Evolutionary conservation across 2,797 vertebrate genomes (phyloP).

Genomic region (Chaenodraco wilsoni): DNA sequence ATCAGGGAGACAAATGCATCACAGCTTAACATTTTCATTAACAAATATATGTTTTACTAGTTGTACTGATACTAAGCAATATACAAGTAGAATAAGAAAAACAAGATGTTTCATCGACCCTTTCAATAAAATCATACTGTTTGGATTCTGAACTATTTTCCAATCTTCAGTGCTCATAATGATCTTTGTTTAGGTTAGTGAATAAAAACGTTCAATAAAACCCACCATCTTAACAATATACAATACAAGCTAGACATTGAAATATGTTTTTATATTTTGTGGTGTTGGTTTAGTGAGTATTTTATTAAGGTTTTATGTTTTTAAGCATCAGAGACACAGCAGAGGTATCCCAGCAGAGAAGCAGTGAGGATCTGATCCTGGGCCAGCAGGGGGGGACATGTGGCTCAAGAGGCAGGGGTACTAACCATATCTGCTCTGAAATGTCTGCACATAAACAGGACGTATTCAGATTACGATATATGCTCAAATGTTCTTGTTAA

Average conservation of each 20-base stretch:
- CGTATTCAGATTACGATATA: neutral
- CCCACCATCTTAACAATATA: neutral
- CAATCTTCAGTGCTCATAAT: neutral
- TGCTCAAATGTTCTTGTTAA: neutral
- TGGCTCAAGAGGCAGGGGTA: constrained; percentile 46
- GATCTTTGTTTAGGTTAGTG: neutral
- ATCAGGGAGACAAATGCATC: neutral
- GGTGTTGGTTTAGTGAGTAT: neutral
- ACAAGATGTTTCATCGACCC: neutral
- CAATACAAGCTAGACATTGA: neutral
- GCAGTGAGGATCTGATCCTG: constrained; percentile 48
- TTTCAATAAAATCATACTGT: neutral
- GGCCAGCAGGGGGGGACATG: constrained; percentile 76
- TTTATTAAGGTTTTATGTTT: constrained; percentile 2
- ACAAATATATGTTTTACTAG: neutral
- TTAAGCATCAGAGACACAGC: constrained; percentile 1
- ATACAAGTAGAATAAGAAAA: neutral
- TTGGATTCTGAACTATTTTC: neutral
- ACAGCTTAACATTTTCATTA: neutral
- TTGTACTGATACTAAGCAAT: neutral
- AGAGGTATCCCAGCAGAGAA: constrained; percentile 5
- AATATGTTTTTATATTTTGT: neutral
- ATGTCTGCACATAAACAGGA: neutral
- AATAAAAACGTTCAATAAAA: neutral
- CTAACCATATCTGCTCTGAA: constrained; percentile 9